A percentile compares a stretch with the other conserved stretches of the same genome.
Evolutionary conservation across 2,888 invertebrate genomes (phyloP).

Genomic region (Sinodicranocentrus sp.): DNA sequence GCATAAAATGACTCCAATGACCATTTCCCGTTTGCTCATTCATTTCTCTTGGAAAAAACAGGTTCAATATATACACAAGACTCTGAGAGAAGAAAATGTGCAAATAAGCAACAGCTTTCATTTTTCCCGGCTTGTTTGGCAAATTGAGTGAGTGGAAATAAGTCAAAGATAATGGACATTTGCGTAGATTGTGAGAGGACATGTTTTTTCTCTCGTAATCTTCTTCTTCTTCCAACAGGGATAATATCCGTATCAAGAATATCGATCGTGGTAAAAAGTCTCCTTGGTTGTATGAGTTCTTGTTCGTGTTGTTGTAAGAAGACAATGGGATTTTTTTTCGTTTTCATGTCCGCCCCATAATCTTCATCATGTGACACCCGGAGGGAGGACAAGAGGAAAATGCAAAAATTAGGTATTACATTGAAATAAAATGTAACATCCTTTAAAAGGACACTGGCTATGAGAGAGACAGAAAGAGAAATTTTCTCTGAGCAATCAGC

Average conservation of each 20-base stretch:
- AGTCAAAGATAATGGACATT: no score
- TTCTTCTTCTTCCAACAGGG: background rate
- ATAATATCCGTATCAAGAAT: background rate
- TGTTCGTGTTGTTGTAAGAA: no score
- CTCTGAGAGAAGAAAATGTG: background rate
- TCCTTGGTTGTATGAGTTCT: no score
- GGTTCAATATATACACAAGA: background rate
- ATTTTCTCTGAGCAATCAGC: constrained; percentile 47
- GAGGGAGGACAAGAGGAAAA: constrained; percentile 50
- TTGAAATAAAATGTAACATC: no score
- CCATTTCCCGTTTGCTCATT: constrained; percentile 52
- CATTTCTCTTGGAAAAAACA: constrained; percentile 5
- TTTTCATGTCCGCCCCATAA: background rate
- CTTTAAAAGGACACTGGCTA: no score
- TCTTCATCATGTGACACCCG: constrained; percentile 4
- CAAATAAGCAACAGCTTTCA: constrained; percentile 1
- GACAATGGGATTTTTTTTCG: no score
- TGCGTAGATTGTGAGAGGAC: no score
- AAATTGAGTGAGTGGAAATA: no score
- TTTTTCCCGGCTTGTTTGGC: background rate
- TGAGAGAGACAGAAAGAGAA: no score
- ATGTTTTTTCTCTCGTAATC: no score
- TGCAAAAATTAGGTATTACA: constrained; percentile 44
- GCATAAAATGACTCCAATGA: constrained; percentile 42
- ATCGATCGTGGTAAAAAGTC: background rate